Conservation (phyloP, 1,140 invertebrate genomes). For the Bombyx mandarina region DNA sequence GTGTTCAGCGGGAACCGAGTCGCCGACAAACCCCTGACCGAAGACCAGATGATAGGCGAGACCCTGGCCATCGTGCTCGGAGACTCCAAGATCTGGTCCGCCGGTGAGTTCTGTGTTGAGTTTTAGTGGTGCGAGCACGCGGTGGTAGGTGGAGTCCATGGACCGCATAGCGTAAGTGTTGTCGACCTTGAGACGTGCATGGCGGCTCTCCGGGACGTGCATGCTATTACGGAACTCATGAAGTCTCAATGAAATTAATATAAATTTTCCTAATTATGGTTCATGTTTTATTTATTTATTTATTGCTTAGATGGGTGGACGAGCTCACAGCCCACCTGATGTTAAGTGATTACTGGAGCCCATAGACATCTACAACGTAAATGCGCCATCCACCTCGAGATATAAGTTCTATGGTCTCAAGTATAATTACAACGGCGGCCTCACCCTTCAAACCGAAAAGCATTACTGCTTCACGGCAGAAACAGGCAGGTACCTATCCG, state of each 20-base stretch:
- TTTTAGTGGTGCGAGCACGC: neutral
- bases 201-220: too few species aligned
- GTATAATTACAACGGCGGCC: too few species aligned
- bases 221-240: neutral
- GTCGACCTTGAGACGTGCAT: too few species aligned
- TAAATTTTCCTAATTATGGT: neutral
- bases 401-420: too few species aligned
- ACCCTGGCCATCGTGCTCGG: conserved; percentile 92
- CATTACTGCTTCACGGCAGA: too few species aligned
- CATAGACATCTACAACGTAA: too few species aligned
- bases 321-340: too few species aligned
- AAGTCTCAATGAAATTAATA: neutral
- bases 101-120: conserved; percentile 62
- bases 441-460: too few species aligned
- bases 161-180: neutral
- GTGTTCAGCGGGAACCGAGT: conserved; percentile 93
- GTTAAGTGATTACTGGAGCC: too few species aligned
- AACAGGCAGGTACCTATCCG: too few species aligned
- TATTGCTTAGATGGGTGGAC: too few species aligned
- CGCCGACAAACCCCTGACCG: conserved; percentile 88
- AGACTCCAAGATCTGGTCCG: conserved; percentile 91
- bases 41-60: conserved; percentile 96
- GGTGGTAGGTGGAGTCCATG: neutral
- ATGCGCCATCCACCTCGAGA: too few species aligned
- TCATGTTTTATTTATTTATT: neutral